Evolutionary conservation across 2,888 invertebrate genomes (phyloP), one percentile per base, ranked within the genome.

Genomic region (Orchesellides sinensis): DNA sequence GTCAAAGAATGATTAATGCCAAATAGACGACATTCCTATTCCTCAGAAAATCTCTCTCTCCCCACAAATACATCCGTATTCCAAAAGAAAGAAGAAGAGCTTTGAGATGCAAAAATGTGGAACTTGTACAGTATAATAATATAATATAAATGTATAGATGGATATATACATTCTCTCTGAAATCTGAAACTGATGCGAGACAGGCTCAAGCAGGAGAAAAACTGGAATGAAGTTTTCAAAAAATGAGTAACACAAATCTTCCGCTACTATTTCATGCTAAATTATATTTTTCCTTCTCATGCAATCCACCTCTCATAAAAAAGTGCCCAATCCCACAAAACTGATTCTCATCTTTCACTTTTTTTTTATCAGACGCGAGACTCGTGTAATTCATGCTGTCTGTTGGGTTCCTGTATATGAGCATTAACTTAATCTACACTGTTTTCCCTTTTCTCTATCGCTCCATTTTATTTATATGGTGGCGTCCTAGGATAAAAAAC

Each of bases 1-100:
- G 87, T 87, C 87, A 87, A 88, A 88, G 87, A 87, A 88, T 88
- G 88, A 88, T 88, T 88, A 88, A 88, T 88, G 88, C 87, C 84
- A 84, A 85, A 85, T 85, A 87, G 85, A 86, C 87, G 86, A 87
- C 86, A 85, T 87, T 83, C 79, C 79, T 79, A 79, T 74, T 83
- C 63, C 74, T 56, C 77, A 32, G 45, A 70, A 82, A 82, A 82
- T 82, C 74, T 82, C 82, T 81, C 59, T 70, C 77, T 63, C 66
- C 70, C 65, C 70, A 73, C 74, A 80, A 66, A 72, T 56, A 81
- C 49, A 82, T 65, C 72, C 70, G 75, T 83, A 83, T 4, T 35
- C 21, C 63, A 63, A 21, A 21, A 40, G 8, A 27, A 19, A 21
- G 25, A 17, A 54, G 12, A n/a, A n/a, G n/a, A n/a, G n/a, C n/a